Evolutionary conservation across 2,888 invertebrate species (phyloP).

Genomic region (Copidosoma aretas): DNA sequence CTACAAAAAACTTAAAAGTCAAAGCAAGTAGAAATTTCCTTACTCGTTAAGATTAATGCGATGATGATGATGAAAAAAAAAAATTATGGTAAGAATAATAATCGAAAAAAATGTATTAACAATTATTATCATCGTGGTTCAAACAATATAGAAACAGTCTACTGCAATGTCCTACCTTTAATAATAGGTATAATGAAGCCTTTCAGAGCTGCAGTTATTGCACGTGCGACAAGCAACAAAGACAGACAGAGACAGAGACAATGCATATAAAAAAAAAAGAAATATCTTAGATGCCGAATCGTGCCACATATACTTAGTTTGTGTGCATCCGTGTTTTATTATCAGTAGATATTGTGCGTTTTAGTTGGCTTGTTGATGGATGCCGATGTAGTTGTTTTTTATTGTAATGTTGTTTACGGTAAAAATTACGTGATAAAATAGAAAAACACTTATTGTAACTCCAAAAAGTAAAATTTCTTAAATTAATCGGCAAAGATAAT

Average conservation of each 20-base stretch:
- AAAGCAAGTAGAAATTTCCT: conserved; percentile 37
- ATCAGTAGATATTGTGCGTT: background rate
- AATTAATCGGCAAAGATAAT: no score
- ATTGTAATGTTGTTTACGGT: background rate
- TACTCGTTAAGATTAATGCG: conserved; percentile 32
- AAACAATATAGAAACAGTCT: conserved; percentile 34
- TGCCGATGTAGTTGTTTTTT: background rate
- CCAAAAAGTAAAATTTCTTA: background rate
- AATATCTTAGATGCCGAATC: conserved; percentile 36
- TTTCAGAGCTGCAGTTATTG: conserved; percentile 54
- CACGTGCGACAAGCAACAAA: conserved; percentile 59
- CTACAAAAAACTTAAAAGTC: conserved; percentile 10
- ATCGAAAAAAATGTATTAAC: conserved; percentile 4
- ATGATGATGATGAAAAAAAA: background rate
- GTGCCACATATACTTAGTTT: conserved; percentile 45
- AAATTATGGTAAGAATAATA: conserved; percentile 3
- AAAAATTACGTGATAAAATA: no score
- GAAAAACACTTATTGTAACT: no score
- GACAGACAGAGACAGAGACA: conserved; percentile 43
- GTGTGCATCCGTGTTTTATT: conserved; percentile 20
- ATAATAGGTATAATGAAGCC: conserved; percentile 62
- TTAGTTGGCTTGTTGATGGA: background rate
- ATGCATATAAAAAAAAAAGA: conserved; percentile 55
- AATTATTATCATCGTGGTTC: conserved; percentile 13
- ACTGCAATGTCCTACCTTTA: conserved; percentile 59